Conservation (phyloP, 1,140 invertebrate species). For the Drosophila aff. region DNA sequence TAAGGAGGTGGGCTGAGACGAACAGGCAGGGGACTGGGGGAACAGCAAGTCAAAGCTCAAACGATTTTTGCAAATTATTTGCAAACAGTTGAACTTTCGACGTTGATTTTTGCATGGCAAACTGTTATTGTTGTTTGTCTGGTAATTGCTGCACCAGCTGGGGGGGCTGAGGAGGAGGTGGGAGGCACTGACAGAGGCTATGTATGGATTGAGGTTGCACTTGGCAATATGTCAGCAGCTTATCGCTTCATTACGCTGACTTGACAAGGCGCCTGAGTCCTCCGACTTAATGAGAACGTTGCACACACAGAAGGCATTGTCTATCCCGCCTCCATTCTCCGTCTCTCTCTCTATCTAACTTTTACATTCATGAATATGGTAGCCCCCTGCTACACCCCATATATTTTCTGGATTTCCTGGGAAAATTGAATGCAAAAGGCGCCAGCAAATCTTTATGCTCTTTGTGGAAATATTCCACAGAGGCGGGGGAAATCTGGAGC, state of each 20-base stretch:
- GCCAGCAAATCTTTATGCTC: slow-evolving; percentile 54
- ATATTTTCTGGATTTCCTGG: slow-evolving; percentile 28
- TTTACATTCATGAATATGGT: slow-evolving; percentile 59
- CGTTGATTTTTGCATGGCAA: slow-evolving; percentile 73
- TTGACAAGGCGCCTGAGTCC: slow-evolving; percentile 56
- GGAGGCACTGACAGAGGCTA: not conserved
- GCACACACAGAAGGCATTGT: slow-evolving; percentile 48
- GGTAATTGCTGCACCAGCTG: slow-evolving; percentile 57
- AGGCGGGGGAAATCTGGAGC: slow-evolving; percentile 1
- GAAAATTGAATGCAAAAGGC: slow-evolving; percentile 43
- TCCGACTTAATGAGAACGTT: slow-evolving; percentile 66
- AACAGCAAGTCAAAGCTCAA: slow-evolving; percentile 51
- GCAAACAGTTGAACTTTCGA: slow-evolving; percentile 76
- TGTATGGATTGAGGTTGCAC: slow-evolving; percentile 69
- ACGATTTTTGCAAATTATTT: slow-evolving; percentile 78
- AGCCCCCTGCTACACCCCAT: not conserved
- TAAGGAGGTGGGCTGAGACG: not conserved
- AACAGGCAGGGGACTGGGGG: not conserved
- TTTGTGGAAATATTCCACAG: slow-evolving; percentile 45
- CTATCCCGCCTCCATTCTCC: not conserved
- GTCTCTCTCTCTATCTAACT: not conserved
- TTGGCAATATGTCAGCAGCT: slow-evolving; percentile 76
- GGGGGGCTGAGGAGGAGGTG: not conserved
- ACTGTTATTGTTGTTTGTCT: slow-evolving; percentile 52
- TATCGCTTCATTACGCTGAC: slow-evolving; percentile 75